These are phyloP conservation scores for Drosophila repleta DNA, from an alignment of 1,140 invertebrate species.

Conservation along the genomic window DNA sequence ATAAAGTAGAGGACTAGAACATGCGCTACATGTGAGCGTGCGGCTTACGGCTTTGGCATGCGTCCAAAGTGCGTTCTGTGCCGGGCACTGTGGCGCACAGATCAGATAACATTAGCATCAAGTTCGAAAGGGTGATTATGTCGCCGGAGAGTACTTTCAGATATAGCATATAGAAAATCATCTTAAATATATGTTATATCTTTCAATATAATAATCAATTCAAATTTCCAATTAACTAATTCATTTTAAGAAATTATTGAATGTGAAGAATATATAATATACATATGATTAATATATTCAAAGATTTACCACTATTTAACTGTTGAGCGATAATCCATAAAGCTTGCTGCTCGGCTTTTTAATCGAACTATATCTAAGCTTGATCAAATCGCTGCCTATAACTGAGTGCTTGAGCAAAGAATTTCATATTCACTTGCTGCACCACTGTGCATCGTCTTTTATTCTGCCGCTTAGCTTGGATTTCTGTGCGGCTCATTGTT, in stretches of 20 bases:
- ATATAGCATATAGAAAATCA: not conserved
- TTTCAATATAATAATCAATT: no score
- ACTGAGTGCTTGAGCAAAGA: not conserved
- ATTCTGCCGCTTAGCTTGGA: slow-evolving; percentile 50
- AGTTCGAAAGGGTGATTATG: not conserved
- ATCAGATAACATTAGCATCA: not conserved
- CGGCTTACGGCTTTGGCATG: slow-evolving; percentile 46
- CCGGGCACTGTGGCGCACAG: slow-evolving; percentile 18
- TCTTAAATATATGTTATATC: no score
- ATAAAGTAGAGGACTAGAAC: slow-evolving; percentile 60
- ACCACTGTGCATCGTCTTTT: slow-evolving; percentile 46
- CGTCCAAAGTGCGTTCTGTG: slow-evolving; percentile 66
- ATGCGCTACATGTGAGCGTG: slow-evolving; percentile 15
- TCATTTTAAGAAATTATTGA: no score
- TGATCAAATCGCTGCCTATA: not conserved
- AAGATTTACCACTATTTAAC: no score
- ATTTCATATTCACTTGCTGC: not conserved
- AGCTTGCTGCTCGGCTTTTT: no score
- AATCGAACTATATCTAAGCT: no score
- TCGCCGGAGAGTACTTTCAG: not conserved
- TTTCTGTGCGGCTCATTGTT: slow-evolving; percentile 57
- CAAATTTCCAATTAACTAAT: no score
- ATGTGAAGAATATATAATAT: no score
- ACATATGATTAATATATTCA: no score
- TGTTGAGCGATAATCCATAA: no score